Evolutionary conservation across 2,888 invertebrate species (phyloP).

Genomic region (Andrena haemorrhoa): DNA sequence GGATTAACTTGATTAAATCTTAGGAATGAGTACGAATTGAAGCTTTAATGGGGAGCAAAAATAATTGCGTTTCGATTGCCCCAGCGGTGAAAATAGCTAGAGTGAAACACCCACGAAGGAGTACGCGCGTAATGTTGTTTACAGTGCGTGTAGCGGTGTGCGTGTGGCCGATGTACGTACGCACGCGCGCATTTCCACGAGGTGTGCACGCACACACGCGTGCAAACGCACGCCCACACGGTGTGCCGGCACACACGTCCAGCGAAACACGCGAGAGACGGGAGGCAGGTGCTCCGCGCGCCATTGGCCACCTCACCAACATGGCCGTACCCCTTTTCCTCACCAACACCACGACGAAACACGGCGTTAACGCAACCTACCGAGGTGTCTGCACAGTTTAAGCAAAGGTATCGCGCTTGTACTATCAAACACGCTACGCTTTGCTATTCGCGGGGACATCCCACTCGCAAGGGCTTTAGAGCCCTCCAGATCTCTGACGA

Average conservation of each 20-base stretch:
- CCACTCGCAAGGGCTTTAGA: not conserved
- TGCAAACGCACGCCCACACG: constrained; percentile 79
- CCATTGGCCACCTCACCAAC: constrained; percentile 84
- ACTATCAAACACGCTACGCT: not conserved
- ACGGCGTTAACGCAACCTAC: constrained; percentile 76
- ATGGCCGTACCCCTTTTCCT: constrained; percentile 83
- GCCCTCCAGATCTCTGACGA: not conserved
- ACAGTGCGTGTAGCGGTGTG: constrained; percentile 14
- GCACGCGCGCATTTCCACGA: constrained; percentile 63
- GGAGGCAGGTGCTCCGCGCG: constrained; percentile 84
- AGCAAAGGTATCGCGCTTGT: constrained; percentile 38
- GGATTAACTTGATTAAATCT: too few relatives aligned
- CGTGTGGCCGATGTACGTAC: constrained; percentile 48
- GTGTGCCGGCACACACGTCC: constrained; percentile 76
- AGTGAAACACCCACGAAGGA: constrained; percentile 45
- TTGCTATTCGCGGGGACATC: not conserved
- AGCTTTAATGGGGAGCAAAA: too few relatives aligned
- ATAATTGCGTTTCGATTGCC: constrained; percentile 35
- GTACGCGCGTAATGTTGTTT: constrained; percentile 45
- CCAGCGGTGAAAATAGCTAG: constrained; percentile 50
- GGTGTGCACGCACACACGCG: constrained; percentile 68
- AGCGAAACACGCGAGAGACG: constrained; percentile 78
- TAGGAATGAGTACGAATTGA: too few relatives aligned
- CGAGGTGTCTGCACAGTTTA: constrained; percentile 66
- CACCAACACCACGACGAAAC: constrained; percentile 74